Conservation (phyloP, 2,797 vertebrate genomes). For the Furcifer pardalis region DNA sequence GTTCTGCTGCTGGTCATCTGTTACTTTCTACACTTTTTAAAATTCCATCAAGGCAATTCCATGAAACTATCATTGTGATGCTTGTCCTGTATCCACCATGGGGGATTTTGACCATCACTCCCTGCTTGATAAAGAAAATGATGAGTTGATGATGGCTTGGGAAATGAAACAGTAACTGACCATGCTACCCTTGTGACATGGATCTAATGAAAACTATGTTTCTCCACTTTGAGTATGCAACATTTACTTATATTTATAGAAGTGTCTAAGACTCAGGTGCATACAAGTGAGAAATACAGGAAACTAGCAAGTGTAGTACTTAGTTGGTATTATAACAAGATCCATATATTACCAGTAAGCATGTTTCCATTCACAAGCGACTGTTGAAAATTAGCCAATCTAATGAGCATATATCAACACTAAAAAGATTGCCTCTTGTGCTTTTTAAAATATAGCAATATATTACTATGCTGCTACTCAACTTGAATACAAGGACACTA, state of each 20-base stretch:
- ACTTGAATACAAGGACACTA: constrained; percentile 38
- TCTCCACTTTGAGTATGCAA: constrained; percentile 3
- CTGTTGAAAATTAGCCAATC: neutral
- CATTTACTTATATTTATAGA: neutral
- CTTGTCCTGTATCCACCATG: constrained; percentile 55
- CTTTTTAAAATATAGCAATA: constrained; percentile 66
- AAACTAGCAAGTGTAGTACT: neutral
- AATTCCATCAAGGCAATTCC: constrained; percentile 53
- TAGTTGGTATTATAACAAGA: neutral
- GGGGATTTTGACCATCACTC: constrained; percentile 54
- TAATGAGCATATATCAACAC: constrained; percentile 59
- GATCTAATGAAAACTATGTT: constrained; percentile 59
- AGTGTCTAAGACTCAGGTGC: neutral
- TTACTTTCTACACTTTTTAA: constrained; percentile 25
- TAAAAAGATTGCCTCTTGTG: constrained; percentile 60
- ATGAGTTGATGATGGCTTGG: constrained; percentile 60
- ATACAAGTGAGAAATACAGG: neutral
- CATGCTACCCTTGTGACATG: constrained; percentile 60
- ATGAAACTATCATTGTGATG: constrained; percentile 57
- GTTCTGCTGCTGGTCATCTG: constrained; percentile 55
- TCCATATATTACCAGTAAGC: neutral
- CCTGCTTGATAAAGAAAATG: constrained; percentile 60
- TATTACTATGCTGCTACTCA: constrained; percentile 49
- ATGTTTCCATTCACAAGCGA: neutral
- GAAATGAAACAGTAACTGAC: constrained; percentile 60